phyloP scores from a whole-genome alignment of 2,888 invertebrate species.

The Leptopilina myrica region DNA sequence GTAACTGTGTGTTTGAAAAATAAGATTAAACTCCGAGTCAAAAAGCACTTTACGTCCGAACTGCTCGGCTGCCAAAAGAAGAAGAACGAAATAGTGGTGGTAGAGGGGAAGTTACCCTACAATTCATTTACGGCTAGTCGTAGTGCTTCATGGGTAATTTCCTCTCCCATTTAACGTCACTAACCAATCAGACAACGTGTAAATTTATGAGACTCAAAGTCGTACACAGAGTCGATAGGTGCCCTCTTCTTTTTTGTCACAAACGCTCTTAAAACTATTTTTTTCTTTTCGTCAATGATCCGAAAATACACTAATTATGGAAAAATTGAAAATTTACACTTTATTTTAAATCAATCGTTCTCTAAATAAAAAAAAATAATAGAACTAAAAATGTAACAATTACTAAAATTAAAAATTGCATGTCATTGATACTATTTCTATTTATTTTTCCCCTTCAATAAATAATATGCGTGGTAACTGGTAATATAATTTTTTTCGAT shows the following conservation, averaged over 20 bases:
- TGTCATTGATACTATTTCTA: too few species aligned
- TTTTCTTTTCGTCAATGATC: too few species aligned
- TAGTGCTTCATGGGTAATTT: constrained; percentile 32
- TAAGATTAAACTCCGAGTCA: neutral
- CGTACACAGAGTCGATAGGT: neutral
- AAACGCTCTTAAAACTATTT: too few species aligned
- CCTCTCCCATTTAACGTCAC: constrained; percentile 2
- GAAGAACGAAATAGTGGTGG: constrained; percentile 64
- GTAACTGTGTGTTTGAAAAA: constrained; percentile 44
- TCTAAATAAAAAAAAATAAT: too few species aligned
- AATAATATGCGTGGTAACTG: too few species aligned
- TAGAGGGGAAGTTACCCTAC: neutral
- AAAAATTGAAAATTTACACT: too few species aligned
- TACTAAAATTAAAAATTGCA: too few species aligned
- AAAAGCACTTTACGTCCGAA: constrained; percentile 61
- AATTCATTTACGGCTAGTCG: neutral
- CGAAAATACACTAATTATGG: too few species aligned
- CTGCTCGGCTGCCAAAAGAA: constrained; percentile 72
- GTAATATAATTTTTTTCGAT: too few species aligned
- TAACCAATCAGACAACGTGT: neutral
- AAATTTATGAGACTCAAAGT: neutral
- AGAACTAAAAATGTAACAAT: too few species aligned
- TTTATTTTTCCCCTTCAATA: too few species aligned
- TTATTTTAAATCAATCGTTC: too few species aligned
- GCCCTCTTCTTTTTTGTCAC: neutral